Base-by-base conservation (phyloP, 2,113 vertebrate genomes). In the Toxostoma redivivum region DNA sequence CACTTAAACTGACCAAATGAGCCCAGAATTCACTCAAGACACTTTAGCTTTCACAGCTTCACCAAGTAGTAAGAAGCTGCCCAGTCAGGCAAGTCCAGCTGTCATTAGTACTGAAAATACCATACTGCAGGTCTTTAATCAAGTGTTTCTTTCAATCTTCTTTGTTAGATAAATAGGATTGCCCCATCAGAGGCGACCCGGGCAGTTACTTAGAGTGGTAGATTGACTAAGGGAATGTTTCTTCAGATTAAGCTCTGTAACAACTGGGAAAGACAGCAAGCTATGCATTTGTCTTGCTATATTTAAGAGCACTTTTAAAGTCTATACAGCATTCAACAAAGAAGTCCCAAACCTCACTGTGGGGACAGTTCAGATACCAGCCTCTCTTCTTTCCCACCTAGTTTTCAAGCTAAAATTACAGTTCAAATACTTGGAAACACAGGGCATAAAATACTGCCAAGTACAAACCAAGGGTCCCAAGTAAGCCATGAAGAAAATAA, bases 301-400 rank as follows among this genome's bases (percentile, higher is more conserved):
- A 80, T 57, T 88, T 73, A 53, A 44, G 31, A 80, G 5, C 17
- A 53, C 8, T 42, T 74, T 6, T 8, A 23, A 73, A 65, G 56
- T 42, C 53, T 19, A 51, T 8, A 53, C 11, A 58, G 48, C 9
- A 61, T 28, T 25, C 16, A 79, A 61, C 18, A 58, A 57, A 42
- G 9, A 64, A 54, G 19, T 7, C 42, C 37, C 33, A 8, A 4
- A 15, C 4, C 11, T 5, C 2, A 0, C 12, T 2, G 1, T 15
- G 18, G 20, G 31, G 24, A 42, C 27, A 38, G 31, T 53, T 81
- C 23, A 64, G 86, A 60, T 10, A 35, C 7, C 37, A 38, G 21
- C 40, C 45, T 37, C 28, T 65, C 38, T 17, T 57, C 42, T 78
- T 56, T 33, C 20, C 37, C 33, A 71, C n/a, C 28, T 21, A 33